phyloP scores from a whole-genome alignment of 2,888 invertebrate species.

The Ectemnius continuus region DNA sequence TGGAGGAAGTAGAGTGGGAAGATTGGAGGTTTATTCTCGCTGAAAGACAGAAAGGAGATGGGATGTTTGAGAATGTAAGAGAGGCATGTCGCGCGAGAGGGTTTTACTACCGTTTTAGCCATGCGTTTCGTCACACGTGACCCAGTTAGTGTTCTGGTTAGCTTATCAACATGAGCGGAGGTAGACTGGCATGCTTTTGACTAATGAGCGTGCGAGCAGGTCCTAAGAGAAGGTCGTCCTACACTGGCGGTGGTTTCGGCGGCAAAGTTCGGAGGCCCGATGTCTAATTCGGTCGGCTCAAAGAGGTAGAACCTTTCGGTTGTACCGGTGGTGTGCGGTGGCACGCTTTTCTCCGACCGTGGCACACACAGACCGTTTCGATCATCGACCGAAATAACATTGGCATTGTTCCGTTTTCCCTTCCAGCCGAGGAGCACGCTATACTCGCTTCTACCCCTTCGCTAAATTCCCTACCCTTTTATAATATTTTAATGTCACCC shows the following conservation, averaged over 20 bases:
- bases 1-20: too few relatives aligned
- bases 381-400: slow-evolving; percentile 75
- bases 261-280: slow-evolving; percentile 31
- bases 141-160: background rate
- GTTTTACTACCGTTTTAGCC: too few relatives aligned
- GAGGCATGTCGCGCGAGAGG: too few relatives aligned
- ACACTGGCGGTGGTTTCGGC: slow-evolving; percentile 23
- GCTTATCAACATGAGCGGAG: background rate
- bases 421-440: slow-evolving; percentile 49
- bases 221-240: slow-evolving; percentile 45
- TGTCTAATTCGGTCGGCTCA: slow-evolving; percentile 65
- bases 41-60: too few relatives aligned
- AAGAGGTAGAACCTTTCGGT: slow-evolving; percentile 52
- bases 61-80: too few relatives aligned
- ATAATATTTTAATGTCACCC: slow-evolving; percentile 32
- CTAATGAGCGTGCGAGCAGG: background rate
- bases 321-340: slow-evolving; percentile 43
- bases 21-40: too few relatives aligned
- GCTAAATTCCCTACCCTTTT: slow-evolving; percentile 5
- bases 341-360: slow-evolving; percentile 69
- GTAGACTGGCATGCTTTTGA: slow-evolving; percentile 17
- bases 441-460: slow-evolving; percentile 51
- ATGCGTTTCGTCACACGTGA: background rate
- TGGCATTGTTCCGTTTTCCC: slow-evolving; percentile 76
- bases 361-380: slow-evolving; percentile 65